Evolutionary conservation across 35 echinoderm and acorn worm species (phyloP), one percentile per base, ranked within the genome.

Genomic region (Strongylocentrotus purpuratus): DNA sequence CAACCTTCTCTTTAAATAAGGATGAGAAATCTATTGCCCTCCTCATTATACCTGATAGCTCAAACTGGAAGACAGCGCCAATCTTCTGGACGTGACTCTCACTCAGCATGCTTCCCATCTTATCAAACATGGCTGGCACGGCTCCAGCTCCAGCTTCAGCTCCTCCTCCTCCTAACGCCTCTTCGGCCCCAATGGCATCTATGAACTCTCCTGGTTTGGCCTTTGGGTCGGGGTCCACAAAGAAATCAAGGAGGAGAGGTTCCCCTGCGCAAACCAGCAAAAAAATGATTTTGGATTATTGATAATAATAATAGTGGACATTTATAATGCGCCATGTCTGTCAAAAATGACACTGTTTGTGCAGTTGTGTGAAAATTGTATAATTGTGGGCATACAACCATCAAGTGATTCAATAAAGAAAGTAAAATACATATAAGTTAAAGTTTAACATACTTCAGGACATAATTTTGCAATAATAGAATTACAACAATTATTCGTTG

Each of bases 231-330:
- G 95, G n/a, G 18, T 97, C 97, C 86, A 97, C 87, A 85, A 99
- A 99, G 93, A 98, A 99, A 59, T 99, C 98, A 85, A 97, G 98
- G 58, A 98, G 95, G 32, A 99, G 95, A 32, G 95, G 88, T 50
- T 94, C 48, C 9, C 98, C 98, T 99, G 88, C 25, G 45, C 4
- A 28, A 89, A 89, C 4, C 35, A n/a, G 35, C 35, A 41, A 41
- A 41, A 41, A n/a, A 41, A 41, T 41, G 1, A 41, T 41, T 41
- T 41, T 41, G n/a, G n/a, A n/a, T n/a, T n/a, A n/a, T n/a, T n/a
- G n/a, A n/a, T n/a, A n/a, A n/a, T n/a, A n/a, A n/a, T n/a, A n/a
- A n/a, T n/a, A n/a, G n/a, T n/a, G n/a, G n/a, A n/a, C n/a, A n/a
- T n/a, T n/a, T n/a, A n/a, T n/a, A n/a, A n/a, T n/a, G n/a, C n/a